Evolutionary conservation across 2,888 invertebrate species (phyloP).

Genomic region (Micoletzkya japonica): DNA sequence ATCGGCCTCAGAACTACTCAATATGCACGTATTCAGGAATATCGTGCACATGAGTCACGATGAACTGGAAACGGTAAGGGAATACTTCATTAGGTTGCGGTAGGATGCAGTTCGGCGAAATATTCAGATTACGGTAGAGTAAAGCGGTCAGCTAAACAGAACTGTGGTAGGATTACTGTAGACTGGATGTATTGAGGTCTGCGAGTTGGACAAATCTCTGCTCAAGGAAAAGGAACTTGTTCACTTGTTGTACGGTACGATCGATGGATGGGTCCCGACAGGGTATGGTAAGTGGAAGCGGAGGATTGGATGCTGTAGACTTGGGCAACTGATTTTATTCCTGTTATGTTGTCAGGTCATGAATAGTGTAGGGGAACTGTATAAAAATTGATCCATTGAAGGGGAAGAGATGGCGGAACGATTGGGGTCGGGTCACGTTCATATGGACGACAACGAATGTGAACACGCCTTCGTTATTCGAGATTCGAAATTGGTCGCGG

Average conservation of each 20-base stretch:
- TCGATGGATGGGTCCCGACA: slow-evolving; percentile 51
- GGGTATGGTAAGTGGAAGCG: slow-evolving; percentile 35
- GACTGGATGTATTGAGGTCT: background rate
- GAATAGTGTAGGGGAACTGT: background rate
- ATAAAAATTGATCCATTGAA: slow-evolving; percentile 8
- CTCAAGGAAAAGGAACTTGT: slow-evolving; percentile 36
- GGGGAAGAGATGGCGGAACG: slow-evolving; percentile 39
- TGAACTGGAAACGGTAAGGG: slow-evolving; percentile 41
- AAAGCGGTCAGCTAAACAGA: background rate
- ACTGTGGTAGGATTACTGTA: background rate
- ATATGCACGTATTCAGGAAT: slow-evolving; percentile 47
- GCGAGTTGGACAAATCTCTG: slow-evolving; percentile 35
- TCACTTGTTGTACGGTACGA: slow-evolving; percentile 48
- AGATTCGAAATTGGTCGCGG: slow-evolving; percentile 36
- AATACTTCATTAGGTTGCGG: background rate
- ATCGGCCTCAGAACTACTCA: slow-evolving; percentile 42
- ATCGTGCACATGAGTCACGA: slow-evolving; percentile 52
- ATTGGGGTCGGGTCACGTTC: slow-evolving; percentile 37
- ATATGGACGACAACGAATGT: slow-evolving; percentile 38
- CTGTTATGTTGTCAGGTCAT: background rate
- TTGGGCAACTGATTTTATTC: background rate
- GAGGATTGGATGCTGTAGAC: background rate
- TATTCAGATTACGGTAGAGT: no score
- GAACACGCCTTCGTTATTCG: slow-evolving; percentile 45
- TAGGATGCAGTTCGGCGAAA: no score